phyloP scores from a whole-genome alignment of 1,140 invertebrate species.

The Trichoplusia ni region DNA sequence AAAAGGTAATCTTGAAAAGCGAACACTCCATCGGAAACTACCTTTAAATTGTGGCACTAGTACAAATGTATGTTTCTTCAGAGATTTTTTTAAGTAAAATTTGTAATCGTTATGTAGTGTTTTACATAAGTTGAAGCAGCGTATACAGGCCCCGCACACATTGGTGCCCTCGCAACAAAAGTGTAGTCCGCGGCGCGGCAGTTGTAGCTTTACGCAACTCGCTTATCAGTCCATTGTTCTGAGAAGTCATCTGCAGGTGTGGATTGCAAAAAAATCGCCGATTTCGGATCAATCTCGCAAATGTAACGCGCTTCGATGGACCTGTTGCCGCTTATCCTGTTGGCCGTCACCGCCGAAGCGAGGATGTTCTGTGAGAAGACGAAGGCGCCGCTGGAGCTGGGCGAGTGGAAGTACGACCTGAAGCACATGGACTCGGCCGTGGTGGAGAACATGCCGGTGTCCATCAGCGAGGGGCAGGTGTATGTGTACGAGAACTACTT shows the following conservation, averaged over 20 bases:
- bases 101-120: too few relatives aligned
- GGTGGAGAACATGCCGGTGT: slow-evolving; percentile 61
- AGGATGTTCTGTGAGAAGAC: slow-evolving; percentile 52
- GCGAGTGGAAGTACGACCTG: slow-evolving; percentile 52
- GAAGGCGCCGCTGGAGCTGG: slow-evolving; percentile 61
- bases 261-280: slow-evolving; percentile 23
- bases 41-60: too few relatives aligned
- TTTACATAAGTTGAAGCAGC: too few relatives aligned
- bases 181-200: too few relatives aligned
- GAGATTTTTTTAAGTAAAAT: too few relatives aligned
- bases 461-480: slow-evolving; percentile 60
- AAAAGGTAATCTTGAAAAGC: too few relatives aligned
- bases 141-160: background rate
- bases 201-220: background rate
- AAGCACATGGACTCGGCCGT: slow-evolving; percentile 63
- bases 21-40: too few relatives aligned
- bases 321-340: slow-evolving; percentile 34
- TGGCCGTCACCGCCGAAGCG: slow-evolving; percentile 18
- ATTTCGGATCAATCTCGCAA: slow-evolving; percentile 7
- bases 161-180: background rate
- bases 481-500: slow-evolving; percentile 73
- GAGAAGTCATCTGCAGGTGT: background rate
- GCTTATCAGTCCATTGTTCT: slow-evolving; percentile 13
- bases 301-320: slow-evolving; percentile 42
- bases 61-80: too few relatives aligned